Evolutionary conservation across 1,140 invertebrate species (phyloP), one percentile per base, ranked within the genome.

Genomic region (Penaeus indicus): DNA sequence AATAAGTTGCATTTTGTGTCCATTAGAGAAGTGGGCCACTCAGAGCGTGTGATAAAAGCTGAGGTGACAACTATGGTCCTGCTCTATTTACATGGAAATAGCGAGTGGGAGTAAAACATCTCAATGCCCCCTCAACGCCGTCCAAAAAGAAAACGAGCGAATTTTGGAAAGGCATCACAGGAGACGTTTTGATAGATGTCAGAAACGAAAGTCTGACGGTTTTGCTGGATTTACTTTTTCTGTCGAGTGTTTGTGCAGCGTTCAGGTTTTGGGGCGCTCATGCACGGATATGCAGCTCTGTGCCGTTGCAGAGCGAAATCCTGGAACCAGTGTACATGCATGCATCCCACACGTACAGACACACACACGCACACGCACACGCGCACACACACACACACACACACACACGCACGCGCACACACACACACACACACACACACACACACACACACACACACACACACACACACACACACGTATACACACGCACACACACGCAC

Each of bases 1-100:
- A 89, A 89, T 89, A 89, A 89, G 88, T 89, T 86, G 88, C 88
- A 89, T 89, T 89, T 89, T 89, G 88, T 89, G 63, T 89, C 88
- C 88, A 89, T 89, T 89, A 89, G 88, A 85, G 78, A 86, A 89
- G 88, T 89, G 88, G 88, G 88, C 88, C 84, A 54, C 88, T 89
- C 88, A 86, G 88, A 82, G 88, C 81, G 88, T 85, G 67, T 89
- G 88, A 86, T 89, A 89, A 89, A 89, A 89, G 88, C 83, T 80
- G 84, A 89, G 88, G 88, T 89, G 88, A 89, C 88, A 89, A 89
- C 83, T 89, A 86, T 86, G 88, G 88, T 89, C 47, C 84, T 89
- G 88, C n/a, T 82, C 84, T 82, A 89, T 89, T 89, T 89, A 85
- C 88, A 89, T 89, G 83, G 88, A 89, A 89, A 89, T 89, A 80